Base-by-base conservation (phyloP, 2,888 invertebrate species). In the Heteropelma amictum region DNA sequence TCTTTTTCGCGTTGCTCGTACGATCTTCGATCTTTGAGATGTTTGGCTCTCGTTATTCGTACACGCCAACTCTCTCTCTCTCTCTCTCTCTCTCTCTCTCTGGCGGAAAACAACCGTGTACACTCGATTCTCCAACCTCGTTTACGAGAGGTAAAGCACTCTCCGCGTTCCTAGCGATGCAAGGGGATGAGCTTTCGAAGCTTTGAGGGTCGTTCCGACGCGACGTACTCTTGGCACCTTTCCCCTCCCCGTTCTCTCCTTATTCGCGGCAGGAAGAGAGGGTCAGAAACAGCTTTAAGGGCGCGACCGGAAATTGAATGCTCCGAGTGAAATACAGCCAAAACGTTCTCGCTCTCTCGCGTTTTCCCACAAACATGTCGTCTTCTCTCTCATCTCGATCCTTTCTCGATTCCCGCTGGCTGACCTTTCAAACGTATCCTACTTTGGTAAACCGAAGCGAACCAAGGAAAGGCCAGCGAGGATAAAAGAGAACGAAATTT, bases 261-360 rank as follows among this genome's bases (percentile, higher is more conserved):
- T n/a, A 14, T 30, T 45, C 30, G 21, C n/a, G 33, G 17, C 5
- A 6, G 42, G 19, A 30, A 10, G 14, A n/a, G 12, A 14, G 28
- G 8, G 42, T 4, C 14, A 8, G 42, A 28, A 33, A 45, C 26
- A 21, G 64, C 12, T 65, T 21, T 65, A 65, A 65, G 64, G 77
- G 78, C 71, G 75, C 77, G 67, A 61, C 80, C 84, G 84, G 85
- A 85, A 85, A 86, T 85, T 82, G 83, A 85, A 85, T 84, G 83
- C 81, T 80, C 78, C 74, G 80, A 84, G 84, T 85, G 83, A 85
- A 84, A 83, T 84, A 86, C 83, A 69, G 81, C 74, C 71, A 69
- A 28, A 60, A 33, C 49, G 56, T 56, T 68, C 49, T 5, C 17
- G 35, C 42, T 53, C 38, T 47, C 40, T 51, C 30, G n/a, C 56